phyloP scores from a whole-genome alignment of 1,140 invertebrate species.

The Drosophila ironensis region DNA sequence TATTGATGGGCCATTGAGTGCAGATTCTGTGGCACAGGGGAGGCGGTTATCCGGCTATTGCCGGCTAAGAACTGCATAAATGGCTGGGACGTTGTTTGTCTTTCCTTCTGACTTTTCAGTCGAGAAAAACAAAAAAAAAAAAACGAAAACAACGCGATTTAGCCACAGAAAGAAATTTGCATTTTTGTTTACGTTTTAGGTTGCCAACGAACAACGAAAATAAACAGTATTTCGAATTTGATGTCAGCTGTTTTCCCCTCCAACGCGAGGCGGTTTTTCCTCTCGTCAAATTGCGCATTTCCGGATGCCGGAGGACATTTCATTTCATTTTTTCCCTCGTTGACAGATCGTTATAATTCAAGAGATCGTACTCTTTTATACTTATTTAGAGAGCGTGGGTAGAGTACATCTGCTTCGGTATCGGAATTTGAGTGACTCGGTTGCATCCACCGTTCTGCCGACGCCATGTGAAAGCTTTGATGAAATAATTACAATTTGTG shows the following conservation, averaged over 20 bases:
- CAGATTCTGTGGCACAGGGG: not conserved
- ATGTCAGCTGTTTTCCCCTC: slow-evolving; percentile 22
- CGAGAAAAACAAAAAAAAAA: slow-evolving; percentile 11
- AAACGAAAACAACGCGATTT: slow-evolving; percentile 22
- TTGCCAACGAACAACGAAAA: slow-evolving; percentile 17
- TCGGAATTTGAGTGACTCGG: not conserved
- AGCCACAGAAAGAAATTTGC: too few species aligned
- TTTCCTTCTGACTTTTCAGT: slow-evolving; percentile 34
- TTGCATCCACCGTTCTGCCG: slow-evolving; percentile 21
- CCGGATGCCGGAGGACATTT: slow-evolving; percentile 49
- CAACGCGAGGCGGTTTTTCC: not conserved
- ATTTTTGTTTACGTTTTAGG: slow-evolving; percentile 27
- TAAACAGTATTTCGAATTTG: slow-evolving; percentile 16
- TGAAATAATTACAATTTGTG: slow-evolving; percentile 70
- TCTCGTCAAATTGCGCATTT: slow-evolving; percentile 64
- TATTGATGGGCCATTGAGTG: slow-evolving; percentile 45
- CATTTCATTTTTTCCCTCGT: slow-evolving; percentile 29
- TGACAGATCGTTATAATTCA: slow-evolving; percentile 45
- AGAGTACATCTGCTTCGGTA: not conserved
- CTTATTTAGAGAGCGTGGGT: slow-evolving; percentile 15
- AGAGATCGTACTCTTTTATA: slow-evolving; percentile 30
- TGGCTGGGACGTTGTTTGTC: slow-evolving; percentile 27
- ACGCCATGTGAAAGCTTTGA: slow-evolving; percentile 68
- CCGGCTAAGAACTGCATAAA: slow-evolving; percentile 56
- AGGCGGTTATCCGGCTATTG: slow-evolving; percentile 39